A percentile compares a stretch with the other conserved stretches of the same genome.
These are phyloP conservation scores for Buceros bicornis DNA, from an alignment of 2,797 vertebrate species.

Conservation along the genomic window DNA sequence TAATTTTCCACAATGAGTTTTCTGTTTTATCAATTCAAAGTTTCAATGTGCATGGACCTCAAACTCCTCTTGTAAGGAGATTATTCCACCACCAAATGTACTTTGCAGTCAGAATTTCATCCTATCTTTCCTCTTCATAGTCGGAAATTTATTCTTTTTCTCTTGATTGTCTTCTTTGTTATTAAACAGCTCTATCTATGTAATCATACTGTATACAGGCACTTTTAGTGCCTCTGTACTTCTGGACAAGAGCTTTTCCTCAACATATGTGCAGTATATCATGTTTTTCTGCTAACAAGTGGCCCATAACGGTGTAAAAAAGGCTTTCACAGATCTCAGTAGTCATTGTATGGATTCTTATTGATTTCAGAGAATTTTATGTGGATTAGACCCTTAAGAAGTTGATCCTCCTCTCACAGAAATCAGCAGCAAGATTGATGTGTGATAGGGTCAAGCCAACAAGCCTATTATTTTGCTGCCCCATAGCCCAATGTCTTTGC, in stretches of 20 bases:
- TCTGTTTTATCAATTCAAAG: neutral
- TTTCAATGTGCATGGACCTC: neutral
- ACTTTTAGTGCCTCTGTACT: neutral
- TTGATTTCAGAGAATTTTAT: neutral
- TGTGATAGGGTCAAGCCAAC: neutral
- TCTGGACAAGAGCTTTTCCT: neutral
- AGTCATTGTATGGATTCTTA: neutral
- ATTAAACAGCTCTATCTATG: neutral
- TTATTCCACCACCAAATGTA: neutral
- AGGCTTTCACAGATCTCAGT: neutral
- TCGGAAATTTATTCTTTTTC: neutral
- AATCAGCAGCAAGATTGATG: neutral
- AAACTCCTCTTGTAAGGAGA: neutral
- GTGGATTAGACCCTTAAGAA: neutral
- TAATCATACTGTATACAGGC: neutral
- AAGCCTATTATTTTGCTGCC: neutral
- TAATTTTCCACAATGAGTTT: neutral
- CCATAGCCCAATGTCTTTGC: neutral
- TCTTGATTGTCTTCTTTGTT: neutral
- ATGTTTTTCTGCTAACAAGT: neutral
- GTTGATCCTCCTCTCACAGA: neutral
- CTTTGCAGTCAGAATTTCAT: neutral
- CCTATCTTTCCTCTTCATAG: neutral
- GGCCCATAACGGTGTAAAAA: neutral
- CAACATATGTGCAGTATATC: fast-evolving